Evolutionary conservation across 2,888 invertebrate genomes (phyloP).

Genomic region (Monopis laevigella): DNA sequence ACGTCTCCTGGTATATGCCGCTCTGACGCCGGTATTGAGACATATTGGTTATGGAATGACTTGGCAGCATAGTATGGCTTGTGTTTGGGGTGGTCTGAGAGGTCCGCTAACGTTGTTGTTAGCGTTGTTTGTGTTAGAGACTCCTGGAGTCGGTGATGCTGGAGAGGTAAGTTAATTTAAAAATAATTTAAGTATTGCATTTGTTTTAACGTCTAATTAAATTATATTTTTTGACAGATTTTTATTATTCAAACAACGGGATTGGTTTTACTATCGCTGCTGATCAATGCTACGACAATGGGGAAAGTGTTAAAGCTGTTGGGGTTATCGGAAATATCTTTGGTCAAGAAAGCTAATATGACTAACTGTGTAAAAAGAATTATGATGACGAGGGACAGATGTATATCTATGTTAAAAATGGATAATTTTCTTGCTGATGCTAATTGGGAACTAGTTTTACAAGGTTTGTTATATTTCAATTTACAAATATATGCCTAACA

Average conservation of each 20-base stretch:
- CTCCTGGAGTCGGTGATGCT: slow-evolving; percentile 35
- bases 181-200: too few species aligned
- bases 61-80: slow-evolving; percentile 65
- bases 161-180: slow-evolving; percentile 35
- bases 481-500: too few species aligned
- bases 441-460: slow-evolving; percentile 68
- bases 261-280: slow-evolving; percentile 62
- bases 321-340: slow-evolving; percentile 57
- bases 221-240: slow-evolving; percentile 28
- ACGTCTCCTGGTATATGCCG: slow-evolving; percentile 50
- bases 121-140: slow-evolving; percentile 61
- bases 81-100: slow-evolving; percentile 71
- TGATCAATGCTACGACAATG: slow-evolving; percentile 69
- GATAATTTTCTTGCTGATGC: slow-evolving; percentile 72
- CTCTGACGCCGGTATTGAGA: slow-evolving; percentile 59
- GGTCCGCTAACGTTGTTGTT: slow-evolving; percentile 69
- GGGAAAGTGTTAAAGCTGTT: slow-evolving; percentile 54
- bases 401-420: slow-evolving; percentile 67
- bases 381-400: slow-evolving; percentile 51
- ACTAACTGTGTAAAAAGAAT: slow-evolving; percentile 61
- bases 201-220: neutral
- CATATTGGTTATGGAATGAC: slow-evolving; percentile 66
- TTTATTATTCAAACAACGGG: slow-evolving; percentile 68
- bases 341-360: slow-evolving; percentile 65
- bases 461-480: slow-evolving; percentile 33